phyloP scores from a whole-genome alignment of 1,140 invertebrate genomes.

The Ruditapes philippinarum region DNA sequence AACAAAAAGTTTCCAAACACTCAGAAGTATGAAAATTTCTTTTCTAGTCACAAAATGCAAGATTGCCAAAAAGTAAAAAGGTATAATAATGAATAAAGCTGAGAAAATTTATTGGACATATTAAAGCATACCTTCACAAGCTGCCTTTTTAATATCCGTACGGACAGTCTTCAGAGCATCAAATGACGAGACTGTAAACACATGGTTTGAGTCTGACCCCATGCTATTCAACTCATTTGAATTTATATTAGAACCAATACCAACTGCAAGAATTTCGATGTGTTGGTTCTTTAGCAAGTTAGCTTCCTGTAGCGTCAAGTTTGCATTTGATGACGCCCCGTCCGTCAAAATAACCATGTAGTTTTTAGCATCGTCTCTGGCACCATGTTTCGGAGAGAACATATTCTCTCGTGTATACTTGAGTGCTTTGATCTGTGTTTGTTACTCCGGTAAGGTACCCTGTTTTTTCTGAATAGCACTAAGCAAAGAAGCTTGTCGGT shows the following conservation, averaged over 20 bases:
- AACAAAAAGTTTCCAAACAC: no score
- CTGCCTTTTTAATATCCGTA: conserved; percentile 62
- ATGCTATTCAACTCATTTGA: conserved; percentile 71
- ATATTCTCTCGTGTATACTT: conserved; percentile 62
- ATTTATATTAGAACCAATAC: conserved; percentile 69
- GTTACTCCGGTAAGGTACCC: conserved; percentile 67
- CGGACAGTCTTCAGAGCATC: conserved; percentile 65
- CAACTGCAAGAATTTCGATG: conserved; percentile 67
- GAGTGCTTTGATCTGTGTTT: conserved; percentile 74
- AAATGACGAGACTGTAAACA: conserved; percentile 70
- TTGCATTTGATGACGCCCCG: conserved; percentile 67
- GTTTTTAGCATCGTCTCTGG: conserved; percentile 61
- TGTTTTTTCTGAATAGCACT: conserved; percentile 67
- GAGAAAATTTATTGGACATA: no score
- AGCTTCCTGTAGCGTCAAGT: conserved; percentile 48
- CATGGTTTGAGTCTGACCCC: conserved; percentile 68
- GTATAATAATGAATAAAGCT: no score
- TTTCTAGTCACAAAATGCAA: no score
- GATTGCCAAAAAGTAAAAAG: no score
- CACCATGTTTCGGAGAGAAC: conserved; percentile 64
- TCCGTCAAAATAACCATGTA: conserved; percentile 75
- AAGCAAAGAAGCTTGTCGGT: conserved; percentile 67
- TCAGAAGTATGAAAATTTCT: no score
- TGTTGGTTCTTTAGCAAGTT: conserved; percentile 62
- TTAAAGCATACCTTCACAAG: conserved; percentile 71